Conservation (phyloP, 64 coral and sea anemone genomes). For the Stylophora pistillata region DNA sequence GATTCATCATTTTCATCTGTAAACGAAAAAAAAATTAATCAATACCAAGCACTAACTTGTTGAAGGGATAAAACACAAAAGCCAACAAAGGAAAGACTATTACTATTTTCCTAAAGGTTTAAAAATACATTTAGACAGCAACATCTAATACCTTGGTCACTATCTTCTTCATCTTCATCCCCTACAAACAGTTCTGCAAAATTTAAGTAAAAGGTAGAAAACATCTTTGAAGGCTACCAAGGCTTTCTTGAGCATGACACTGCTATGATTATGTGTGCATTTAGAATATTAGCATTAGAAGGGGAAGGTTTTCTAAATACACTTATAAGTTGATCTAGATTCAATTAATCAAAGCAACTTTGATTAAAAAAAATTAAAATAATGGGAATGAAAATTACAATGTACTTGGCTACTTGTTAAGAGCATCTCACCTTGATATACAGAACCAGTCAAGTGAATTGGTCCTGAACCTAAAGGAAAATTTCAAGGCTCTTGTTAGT, state of each 20-base stretch:
- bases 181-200: constrained; percentile 4
- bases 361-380: not conserved
- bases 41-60: no score
- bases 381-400: not conserved
- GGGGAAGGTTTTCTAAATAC: no score
- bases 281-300: no score
- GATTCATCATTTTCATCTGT: not conserved
- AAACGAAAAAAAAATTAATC: not conserved
- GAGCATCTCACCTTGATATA: constrained; percentile 14
- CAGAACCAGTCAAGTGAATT: constrained; percentile 14
- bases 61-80: no score
- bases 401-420: no score
- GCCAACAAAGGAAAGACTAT: no score
- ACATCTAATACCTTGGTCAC: not conserved
- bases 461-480: constrained; percentile 12
- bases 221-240: not conserved
- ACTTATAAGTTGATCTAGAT: no score
- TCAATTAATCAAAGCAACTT: no score
- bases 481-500: not conserved
- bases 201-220: not conserved
- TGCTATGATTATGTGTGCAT: no score
- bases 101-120: no score
- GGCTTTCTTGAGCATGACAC: no score
- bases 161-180: not conserved
- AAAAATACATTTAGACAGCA: no score